Base-by-base conservation (phyloP, 2,888 invertebrate species). In the Drosophila testacea region DNA sequence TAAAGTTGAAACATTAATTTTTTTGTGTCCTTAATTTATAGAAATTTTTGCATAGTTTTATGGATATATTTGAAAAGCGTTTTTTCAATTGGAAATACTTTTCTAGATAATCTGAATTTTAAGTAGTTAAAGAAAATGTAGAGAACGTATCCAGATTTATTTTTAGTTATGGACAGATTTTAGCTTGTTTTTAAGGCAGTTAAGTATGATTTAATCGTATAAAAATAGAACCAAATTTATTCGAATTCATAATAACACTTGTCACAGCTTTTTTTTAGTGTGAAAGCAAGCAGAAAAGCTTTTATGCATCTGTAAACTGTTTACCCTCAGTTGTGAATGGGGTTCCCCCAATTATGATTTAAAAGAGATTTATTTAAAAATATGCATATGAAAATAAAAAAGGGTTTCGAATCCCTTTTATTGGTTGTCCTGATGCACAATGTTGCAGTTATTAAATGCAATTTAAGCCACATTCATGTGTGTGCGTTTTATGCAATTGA, bases 391-490 rank as follows among this genome's bases (percentile, higher is more conserved):
- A 42, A 32, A 32, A 34, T 42, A 55, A 55, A 55, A 42, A 42
- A n/a, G 42, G 32, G 22, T 9, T n/a, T 38, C n/a, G 50, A 9
- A 9, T 27, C 13, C 5, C 34, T 34, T 56, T 56, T 44, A 56
- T 56, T 34, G 44, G 27, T n/a, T 44, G 27, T 27, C 13, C 27
- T 4, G 27, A 27, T 10, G 9, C 11, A 22, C n/a, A 34, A 55
- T 67, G 68, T 64, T 69, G 70, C 63, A 64, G 64, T 79, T 81
- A 84, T 87, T 88, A 85, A 84, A 85, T 79, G 77, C 73, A 69
- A 82, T 82, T 83, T 82, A 88, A 83, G 68, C 83, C 64, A 73
- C 48, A 82, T 73, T 47, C 59, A 68, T 69, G 48, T 55, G 22
- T 22, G 13, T 38, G 52, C 28, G 42, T 39, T 36, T 61, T 39